Base-by-base conservation (phyloP, 2,888 invertebrate species). In the Ornithoptera alexandrae region DNA sequence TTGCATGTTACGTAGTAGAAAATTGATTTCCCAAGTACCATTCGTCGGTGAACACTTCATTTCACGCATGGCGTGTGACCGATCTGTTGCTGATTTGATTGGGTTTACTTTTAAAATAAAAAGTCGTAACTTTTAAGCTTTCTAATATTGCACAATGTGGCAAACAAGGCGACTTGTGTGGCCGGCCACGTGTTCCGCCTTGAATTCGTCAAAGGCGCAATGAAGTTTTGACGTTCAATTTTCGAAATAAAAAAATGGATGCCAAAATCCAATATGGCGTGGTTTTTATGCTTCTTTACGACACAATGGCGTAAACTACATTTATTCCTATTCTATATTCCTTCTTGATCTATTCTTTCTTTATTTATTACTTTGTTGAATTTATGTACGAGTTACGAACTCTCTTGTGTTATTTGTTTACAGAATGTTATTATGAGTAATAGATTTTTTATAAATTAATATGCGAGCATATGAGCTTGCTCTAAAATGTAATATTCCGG, bases 201-300 rank as follows among this genome's bases (percentile, higher is more conserved):
- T 79, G 75, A 78, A 81, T 92, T 91, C 89, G 87, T 85, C 84
- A 85, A 89, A 88, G 86, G 81, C 84, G 87, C 85, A 88, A 85
- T 89, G 90, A 88, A 83, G 82, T 84, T 88, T 85, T 82, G 86
- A 87, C 85, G 81, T 81, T 81, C 79, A 79, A 79, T 81, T 81
- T 84, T 80, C 70, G 76, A 76, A 81, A 75, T 77, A 78, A 84
- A 86, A 87, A 86, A 88, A 80, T 76, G 82, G 83, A 87, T 86
- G 85, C 86, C 85, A 81, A 79, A 73, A 75, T 74, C 73, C 39
- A 62, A 68, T 70, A 71, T 70, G 70, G 58, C 73, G 77, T 74
- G 73, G 74, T 76, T 74, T 77, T 76, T 76, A 77, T 76, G 74
- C 76, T 78, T 80, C 80, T 76, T 72, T 74, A 69, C 72, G 74